Evolutionary conservation across 2,888 invertebrate species (phyloP), one percentile per base, ranked within the genome.

Genomic region (Xanthorhoe designata): DNA sequence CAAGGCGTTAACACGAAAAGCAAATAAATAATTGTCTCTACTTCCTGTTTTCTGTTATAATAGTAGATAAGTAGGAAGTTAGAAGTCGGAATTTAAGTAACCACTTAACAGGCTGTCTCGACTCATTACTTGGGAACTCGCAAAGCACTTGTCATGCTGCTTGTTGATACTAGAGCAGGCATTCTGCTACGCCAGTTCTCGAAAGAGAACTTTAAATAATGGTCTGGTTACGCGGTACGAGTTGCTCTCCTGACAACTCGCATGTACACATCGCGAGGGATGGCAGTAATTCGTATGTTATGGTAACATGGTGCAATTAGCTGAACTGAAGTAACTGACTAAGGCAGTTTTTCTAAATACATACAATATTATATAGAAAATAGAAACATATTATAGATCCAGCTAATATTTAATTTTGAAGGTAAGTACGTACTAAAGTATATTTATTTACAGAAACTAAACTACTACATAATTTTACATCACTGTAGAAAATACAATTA

Each of bases 121-220:
- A 70, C 69, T 70, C 69, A 70, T 71, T 71, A 72, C 65, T 57
- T 38, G 49, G 45, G 45, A 57, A 59, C 64, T 69, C 54, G 64
- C 71, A 75, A 77, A 74, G 74, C 76, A 77, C 78, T 80, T 79
- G 78, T 79, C 78, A 75, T 74, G 64, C 75, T 64, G 77, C 78
- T 79, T 79, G 81, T 80, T 79, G 79, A 80, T 77, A 78, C 75
- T 73, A 70, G 71, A 78, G 80, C 75, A 76, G 69, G 76, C 74
- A 78, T 80, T 78, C 75, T 70, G 10, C 4, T 13, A 10, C 4
- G 13, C 38, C 10, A 42, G 38, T 42, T 42, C 9, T 9, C 35
- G 35, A 38, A 38, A 38, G 8, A 9, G 2, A 10, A 9, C 35
- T 42, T 42, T 13, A 13, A 42, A 42, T 1, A 13, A 13, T 42